phyloP scores from a whole-genome alignment of 2,797 vertebrate species.

The Xyrichtys novacula region DNA sequence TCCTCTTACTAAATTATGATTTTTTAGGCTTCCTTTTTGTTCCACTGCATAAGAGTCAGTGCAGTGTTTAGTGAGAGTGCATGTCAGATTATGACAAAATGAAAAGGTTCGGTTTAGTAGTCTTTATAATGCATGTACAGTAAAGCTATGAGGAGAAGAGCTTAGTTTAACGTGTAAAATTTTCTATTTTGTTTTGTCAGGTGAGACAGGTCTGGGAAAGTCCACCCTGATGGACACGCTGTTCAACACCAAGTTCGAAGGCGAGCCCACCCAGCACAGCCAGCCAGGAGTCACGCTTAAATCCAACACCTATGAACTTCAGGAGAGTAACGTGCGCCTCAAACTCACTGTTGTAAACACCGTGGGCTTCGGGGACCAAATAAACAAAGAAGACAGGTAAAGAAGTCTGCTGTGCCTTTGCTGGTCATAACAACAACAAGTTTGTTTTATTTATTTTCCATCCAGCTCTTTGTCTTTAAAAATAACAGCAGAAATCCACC shows the following conservation, averaged over 20 bases:
- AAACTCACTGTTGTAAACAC: slow-evolving; percentile 96
- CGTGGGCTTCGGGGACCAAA: slow-evolving; percentile 97
- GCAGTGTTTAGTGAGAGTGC: background rate
- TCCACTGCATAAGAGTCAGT: background rate
- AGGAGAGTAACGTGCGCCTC: slow-evolving; percentile 96
- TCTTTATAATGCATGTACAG: slow-evolving; percentile 38
- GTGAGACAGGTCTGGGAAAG: slow-evolving; percentile 97
- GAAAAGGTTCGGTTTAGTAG: background rate
- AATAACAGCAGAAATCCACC: slow-evolving; percentile 11
- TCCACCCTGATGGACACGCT: slow-evolving; percentile 98
- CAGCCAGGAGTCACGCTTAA: slow-evolving; percentile 96
- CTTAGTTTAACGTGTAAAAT: background rate
- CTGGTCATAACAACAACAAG: background rate
- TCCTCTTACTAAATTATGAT: background rate
- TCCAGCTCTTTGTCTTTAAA: background rate
- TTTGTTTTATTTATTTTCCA: background rate
- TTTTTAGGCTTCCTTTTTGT: slow-evolving; percentile 7
- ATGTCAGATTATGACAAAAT: background rate
- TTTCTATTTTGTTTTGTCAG: slow-evolving; percentile 78
- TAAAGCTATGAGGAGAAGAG: background rate
- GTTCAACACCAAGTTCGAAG: slow-evolving; percentile 99
- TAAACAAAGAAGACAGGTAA: slow-evolving; percentile 99
- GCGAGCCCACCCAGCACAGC: slow-evolving; percentile 94
- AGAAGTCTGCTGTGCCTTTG: background rate
- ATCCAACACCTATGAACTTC: slow-evolving; percentile 95